These are phyloP conservation scores for Neolamprologus devosi DNA, from an alignment of 2,113 vertebrate species.

Conservation along the genomic window DNA sequence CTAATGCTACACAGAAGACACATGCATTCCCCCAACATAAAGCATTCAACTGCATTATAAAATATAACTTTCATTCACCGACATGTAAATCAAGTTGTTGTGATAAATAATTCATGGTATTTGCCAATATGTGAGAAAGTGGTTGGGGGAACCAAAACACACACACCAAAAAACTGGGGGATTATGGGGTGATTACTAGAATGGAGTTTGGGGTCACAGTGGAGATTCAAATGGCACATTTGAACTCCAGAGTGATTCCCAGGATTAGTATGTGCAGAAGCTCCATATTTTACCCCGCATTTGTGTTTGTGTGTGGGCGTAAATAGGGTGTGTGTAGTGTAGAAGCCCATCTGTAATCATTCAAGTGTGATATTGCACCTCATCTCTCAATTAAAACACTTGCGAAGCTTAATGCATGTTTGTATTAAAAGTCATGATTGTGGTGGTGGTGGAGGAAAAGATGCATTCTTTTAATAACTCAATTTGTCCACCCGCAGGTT, in stretches of 20 bases:
- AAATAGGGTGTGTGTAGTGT: conserved; percentile 8
- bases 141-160: background rate
- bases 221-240: background rate
- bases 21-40: background rate
- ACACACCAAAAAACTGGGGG: background rate
- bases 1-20: conserved; percentile 41
- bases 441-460: background rate
- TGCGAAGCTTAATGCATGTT: conserved; percentile 2
- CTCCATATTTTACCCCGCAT: background rate
- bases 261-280: conserved; percentile 1
- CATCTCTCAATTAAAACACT: conserved; percentile 61
- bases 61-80: background rate
- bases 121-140: background rate
- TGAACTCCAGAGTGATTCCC: background rate
- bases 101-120: background rate
- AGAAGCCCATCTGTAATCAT: conserved; percentile 54
- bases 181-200: background rate
- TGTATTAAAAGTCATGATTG: background rate
- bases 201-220: background rate
- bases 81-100: background rate
- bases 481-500: background rate
- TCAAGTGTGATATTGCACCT: conserved; percentile 59
- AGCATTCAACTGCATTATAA: background rate
- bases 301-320: conserved; percentile 10
- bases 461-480: conserved; percentile 12